Conservation (phyloP, 1,140 invertebrate species). For the Carcinoscorpius rotundicauda region DNA sequence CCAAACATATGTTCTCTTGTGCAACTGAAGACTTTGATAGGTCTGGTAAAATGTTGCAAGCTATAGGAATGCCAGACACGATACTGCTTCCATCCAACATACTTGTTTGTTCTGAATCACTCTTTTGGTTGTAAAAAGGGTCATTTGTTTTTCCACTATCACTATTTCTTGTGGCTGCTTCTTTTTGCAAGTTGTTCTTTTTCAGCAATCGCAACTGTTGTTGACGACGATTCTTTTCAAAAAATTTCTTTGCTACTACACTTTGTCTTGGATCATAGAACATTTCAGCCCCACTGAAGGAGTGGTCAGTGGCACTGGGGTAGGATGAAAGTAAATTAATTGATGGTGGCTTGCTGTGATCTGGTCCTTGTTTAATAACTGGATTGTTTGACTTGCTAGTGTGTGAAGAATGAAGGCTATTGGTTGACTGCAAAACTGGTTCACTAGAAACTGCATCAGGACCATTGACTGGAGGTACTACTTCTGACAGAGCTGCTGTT, state of each 20-base stretch:
- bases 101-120: background rate
- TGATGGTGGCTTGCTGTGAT: background rate
- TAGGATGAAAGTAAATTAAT: constrained; percentile 23
- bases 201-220: constrained; percentile 38
- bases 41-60: background rate
- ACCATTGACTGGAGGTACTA: no score
- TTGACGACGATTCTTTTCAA: constrained; percentile 68
- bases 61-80: background rate
- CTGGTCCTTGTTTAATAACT: constrained; percentile 26
- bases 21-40: background rate
- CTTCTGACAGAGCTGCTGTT: constrained; percentile 38
- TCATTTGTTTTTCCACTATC: background rate
- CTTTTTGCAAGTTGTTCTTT: constrained; percentile 48
- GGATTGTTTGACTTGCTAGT: constrained; percentile 19
- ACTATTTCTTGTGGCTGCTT: background rate
- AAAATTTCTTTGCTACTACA: constrained; percentile 79
- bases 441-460: no score
- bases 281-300: constrained; percentile 46
- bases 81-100: background rate
- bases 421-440: no score
- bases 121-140: background rate
- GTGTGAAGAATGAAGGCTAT: no score
- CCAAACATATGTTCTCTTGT: background rate
- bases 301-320: constrained; percentile 26
- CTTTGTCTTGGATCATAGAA: constrained; percentile 90